A percentile compares a stretch with the other conserved stretches of the same genome.
Conservation (phyloP, 2,888 invertebrate species). For the Sinelater perroti region DNA sequence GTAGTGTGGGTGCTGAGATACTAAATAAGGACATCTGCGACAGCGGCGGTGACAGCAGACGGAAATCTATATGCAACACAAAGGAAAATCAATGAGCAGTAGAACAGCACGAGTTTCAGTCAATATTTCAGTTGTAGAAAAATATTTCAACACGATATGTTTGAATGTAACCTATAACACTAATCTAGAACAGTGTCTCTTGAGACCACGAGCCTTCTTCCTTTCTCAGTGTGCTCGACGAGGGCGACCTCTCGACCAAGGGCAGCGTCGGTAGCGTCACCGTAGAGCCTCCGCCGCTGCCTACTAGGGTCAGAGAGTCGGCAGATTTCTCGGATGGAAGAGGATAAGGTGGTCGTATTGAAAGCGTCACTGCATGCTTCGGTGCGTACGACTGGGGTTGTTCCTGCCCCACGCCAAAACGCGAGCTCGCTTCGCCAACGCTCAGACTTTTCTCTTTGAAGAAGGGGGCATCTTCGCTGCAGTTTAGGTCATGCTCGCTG, state of each 20-base stretch:
- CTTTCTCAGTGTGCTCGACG: constrained; percentile 56
- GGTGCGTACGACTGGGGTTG: not conserved
- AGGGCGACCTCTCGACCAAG: constrained; percentile 54
- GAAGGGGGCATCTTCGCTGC: constrained; percentile 30
- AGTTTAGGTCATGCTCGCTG: constrained; percentile 33
- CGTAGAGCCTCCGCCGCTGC: constrained; percentile 33
- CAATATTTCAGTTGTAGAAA: constrained; percentile 36
- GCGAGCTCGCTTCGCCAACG: constrained; percentile 13
- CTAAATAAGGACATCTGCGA: constrained; percentile 18
- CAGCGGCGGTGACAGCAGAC: constrained; percentile 9
- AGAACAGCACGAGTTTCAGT: constrained; percentile 23
- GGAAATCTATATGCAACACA: constrained; percentile 23
- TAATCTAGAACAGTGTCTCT: constrained; percentile 78
- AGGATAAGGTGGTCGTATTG: constrained; percentile 25
- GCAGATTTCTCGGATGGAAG: constrained; percentile 31
- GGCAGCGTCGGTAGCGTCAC: constrained; percentile 48
- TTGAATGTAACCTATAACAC: no score
- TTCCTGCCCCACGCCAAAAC: not conserved
- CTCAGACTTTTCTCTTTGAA: constrained; percentile 25
- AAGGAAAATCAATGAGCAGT: constrained; percentile 26
- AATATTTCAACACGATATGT: constrained; percentile 39
- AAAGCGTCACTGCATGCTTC: constrained; percentile 1
- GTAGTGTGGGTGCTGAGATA: no score
- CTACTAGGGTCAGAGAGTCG: constrained; percentile 32
- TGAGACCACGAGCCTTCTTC: constrained; percentile 72